These are phyloP conservation scores for Drosophila diplacantha DNA, from an alignment of 2,888 invertebrate species.

Conservation along the genomic window DNA sequence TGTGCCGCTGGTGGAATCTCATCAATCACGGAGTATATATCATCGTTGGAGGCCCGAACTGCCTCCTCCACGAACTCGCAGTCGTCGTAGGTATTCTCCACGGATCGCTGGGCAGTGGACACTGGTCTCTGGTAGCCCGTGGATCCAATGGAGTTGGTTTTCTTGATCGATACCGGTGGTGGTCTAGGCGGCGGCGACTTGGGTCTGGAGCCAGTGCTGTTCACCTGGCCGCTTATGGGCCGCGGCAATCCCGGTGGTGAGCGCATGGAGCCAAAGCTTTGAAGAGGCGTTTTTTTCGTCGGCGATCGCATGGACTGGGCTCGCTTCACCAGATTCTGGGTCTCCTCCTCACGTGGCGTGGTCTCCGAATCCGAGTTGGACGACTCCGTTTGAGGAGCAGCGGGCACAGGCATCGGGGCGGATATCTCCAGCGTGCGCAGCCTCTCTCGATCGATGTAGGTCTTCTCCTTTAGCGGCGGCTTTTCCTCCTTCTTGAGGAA, in stretches of 20 bases:
- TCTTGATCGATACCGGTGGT: conserved; percentile 79
- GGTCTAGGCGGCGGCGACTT: conserved; percentile 85
- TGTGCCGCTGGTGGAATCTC: conserved; percentile 82
- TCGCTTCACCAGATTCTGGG: conserved; percentile 81
- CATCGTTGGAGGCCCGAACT: conserved; percentile 82
- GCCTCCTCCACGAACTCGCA: conserved; percentile 83
- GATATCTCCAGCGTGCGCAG: conserved; percentile 89
- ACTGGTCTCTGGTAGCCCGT: conserved; percentile 82
- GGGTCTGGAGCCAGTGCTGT: conserved; percentile 80
- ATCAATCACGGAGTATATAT: conserved; percentile 92
- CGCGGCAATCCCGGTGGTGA: conserved; percentile 81
- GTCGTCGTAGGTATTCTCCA: conserved; percentile 85
- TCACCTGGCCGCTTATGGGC: conserved; percentile 84
- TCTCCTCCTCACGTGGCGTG: conserved; percentile 78
- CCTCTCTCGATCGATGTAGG: conserved; percentile 84
- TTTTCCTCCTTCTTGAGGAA: conserved; percentile 84
- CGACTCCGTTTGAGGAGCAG: conserved; percentile 81
- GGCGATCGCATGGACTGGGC: conserved; percentile 89
- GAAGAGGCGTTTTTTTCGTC: conserved; percentile 80
- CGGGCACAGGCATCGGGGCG: conserved; percentile 83
- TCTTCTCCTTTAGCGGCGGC: conserved; percentile 82
- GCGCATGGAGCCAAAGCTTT: conserved; percentile 90
- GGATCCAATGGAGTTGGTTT: conserved; percentile 78
- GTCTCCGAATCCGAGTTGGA: conserved; percentile 76
- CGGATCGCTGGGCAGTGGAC: conserved; percentile 67